These are phyloP conservation scores for Chauna torquata DNA, from an alignment of 2,113 vertebrate species.

Conservation along the genomic window DNA sequence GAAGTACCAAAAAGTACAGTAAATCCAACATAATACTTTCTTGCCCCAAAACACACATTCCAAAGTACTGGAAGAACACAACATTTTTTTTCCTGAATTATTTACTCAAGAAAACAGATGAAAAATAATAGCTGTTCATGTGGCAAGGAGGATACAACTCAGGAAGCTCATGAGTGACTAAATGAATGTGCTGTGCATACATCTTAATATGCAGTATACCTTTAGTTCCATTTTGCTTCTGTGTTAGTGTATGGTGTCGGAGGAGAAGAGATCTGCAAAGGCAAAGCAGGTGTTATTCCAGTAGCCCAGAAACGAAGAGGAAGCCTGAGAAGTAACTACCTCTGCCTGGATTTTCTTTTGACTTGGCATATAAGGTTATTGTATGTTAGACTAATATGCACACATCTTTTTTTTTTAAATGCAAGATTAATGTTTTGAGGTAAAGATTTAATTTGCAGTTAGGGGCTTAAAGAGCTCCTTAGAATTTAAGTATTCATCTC, in stretches of 20 bases:
- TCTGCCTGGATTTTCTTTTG: background rate
- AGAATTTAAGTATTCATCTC: background rate
- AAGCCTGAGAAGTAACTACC: background rate
- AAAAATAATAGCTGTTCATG: background rate
- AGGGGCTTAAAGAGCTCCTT: background rate
- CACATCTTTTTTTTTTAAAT: background rate
- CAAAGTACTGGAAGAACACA: background rate
- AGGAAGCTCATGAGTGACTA: background rate
- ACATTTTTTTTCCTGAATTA: background rate
- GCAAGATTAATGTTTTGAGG: background rate
- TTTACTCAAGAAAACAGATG: constrained; percentile 28
- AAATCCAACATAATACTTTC: constrained; percentile 45
- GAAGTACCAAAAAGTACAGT: constrained; percentile 28
- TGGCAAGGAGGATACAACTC: background rate
- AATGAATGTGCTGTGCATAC: background rate
- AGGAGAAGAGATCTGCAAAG: background rate
- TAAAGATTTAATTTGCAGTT: background rate
- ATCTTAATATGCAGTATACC: background rate
- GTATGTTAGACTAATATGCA: background rate
- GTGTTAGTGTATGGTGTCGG: background rate
- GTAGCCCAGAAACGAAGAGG: background rate
- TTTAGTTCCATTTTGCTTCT: background rate
- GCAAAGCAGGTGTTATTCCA: background rate
- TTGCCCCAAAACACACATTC: constrained; percentile 38
- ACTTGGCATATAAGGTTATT: background rate